Conservation (phyloP, 2,888 invertebrate species). For the Drosophila formosana region DNA sequence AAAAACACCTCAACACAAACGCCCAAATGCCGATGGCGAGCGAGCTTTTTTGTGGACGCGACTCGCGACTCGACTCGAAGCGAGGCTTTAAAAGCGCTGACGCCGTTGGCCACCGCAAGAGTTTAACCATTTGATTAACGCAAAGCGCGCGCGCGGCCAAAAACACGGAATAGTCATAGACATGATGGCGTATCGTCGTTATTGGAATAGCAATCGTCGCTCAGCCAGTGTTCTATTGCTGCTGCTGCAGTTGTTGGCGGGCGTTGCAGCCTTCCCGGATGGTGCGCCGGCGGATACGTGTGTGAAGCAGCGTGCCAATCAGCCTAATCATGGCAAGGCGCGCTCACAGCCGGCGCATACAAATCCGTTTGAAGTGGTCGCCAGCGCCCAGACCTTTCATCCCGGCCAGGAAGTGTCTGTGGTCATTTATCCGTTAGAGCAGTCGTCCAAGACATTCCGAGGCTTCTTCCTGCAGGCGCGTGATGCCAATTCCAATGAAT, state of each 20-base stretch:
- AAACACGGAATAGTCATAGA: neutral
- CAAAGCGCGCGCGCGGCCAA: conserved; percentile 47
- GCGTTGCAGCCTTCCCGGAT: conserved; percentile 88
- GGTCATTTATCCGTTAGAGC: conserved; percentile 77
- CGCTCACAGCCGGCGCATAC: conserved; percentile 88
- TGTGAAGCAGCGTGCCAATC: conserved; percentile 90
- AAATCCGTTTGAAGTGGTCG: conserved; percentile 89
- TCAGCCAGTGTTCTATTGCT: conserved; percentile 39
- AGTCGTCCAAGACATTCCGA: conserved; percentile 87
- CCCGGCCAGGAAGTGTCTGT: conserved; percentile 89
- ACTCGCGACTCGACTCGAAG: conserved; percentile 11
- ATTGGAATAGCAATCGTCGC: conserved; percentile 26
- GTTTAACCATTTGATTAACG: conserved; percentile 71
- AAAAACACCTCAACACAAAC: conserved; percentile 32
- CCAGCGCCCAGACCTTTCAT: conserved; percentile 88
- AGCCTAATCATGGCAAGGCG: conserved; percentile 91
- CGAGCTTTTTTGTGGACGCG: conserved; percentile 47
- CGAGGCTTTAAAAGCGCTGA: conserved; percentile 72
- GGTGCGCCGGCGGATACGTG: conserved; percentile 93
- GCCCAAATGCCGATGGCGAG: conserved; percentile 51
- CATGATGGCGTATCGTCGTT: conserved; percentile 37
- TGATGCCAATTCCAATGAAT: conserved; percentile 89
- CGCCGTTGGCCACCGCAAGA: conserved; percentile 67
- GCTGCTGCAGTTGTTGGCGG: conserved; percentile 78
- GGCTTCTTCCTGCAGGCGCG: conserved; percentile 94